Conservation (phyloP, 35 echinoderm and acorn worm genomes). For the Ophioderma brevispina region DNA sequence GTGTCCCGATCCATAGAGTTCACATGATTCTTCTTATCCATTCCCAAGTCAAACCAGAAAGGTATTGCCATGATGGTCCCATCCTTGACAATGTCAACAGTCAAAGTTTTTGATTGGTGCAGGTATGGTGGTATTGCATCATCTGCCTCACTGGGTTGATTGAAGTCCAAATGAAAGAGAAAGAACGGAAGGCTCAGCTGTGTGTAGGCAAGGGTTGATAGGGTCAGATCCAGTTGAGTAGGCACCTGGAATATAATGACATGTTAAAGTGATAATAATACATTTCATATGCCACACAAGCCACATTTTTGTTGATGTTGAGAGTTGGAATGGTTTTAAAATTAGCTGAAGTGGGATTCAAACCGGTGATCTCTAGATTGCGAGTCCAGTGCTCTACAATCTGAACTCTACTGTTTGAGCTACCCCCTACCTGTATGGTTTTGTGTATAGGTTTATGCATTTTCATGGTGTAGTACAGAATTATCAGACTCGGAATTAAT, state of each 20-base stretch:
- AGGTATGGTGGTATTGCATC: neutral
- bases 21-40: slow-evolving; percentile 16
- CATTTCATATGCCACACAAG: no score
- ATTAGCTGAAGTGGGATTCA: no score
- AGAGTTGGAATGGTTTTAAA: no score
- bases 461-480: no score
- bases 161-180: slow-evolving; percentile 21
- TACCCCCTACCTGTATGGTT: no score
- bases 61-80: slow-evolving; percentile 20
- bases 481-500: no score
- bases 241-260: slow-evolving; percentile 31
- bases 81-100: neutral
- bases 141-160: neutral
- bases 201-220: slow-evolving; percentile 23
- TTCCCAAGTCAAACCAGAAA: slow-evolving; percentile 27
- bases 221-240: slow-evolving; percentile 27
- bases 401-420: no score
- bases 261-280: no score
- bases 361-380: no score
- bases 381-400: no score
- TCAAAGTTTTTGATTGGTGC: neutral
- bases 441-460: no score
- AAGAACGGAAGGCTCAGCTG: slow-evolving; percentile 28
- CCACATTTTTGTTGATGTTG: no score
- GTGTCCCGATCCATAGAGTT: slow-evolving; percentile 28